phyloP scores from a whole-genome alignment of 2,113 vertebrate species.

The Stigmatopora argus region DNA sequence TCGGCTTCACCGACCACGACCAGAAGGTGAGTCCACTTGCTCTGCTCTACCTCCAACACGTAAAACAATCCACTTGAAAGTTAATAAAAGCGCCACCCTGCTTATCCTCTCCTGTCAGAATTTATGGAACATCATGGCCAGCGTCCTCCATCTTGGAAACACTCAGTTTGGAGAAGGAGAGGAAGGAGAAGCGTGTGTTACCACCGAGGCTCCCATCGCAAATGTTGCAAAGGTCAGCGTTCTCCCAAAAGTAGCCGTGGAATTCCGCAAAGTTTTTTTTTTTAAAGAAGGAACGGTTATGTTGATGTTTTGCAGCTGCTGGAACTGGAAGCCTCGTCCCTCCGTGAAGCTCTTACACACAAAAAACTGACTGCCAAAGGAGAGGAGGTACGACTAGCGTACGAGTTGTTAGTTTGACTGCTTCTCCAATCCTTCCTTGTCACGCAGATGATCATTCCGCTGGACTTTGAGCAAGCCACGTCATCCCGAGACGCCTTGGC shows the following conservation, averaged over 20 bases:
- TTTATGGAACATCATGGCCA: conserved; percentile 84
- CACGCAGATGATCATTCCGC: conserved; percentile 83
- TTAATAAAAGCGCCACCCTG: background rate
- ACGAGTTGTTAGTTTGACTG: background rate
- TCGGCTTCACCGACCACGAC: conserved; percentile 83
- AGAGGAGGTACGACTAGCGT: conserved; percentile 79
- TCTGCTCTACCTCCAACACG: too few relatives aligned
- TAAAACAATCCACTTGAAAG: background rate
- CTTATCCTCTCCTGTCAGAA: conserved; percentile 67
- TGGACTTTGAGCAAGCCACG: conserved; percentile 89
- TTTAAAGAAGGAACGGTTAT: conserved; percentile 27
- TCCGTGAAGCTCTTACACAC: conserved; percentile 85
- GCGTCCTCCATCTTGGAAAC: conserved; percentile 91
- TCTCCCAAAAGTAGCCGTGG: conserved; percentile 2
- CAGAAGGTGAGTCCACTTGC: conserved; percentile 77
- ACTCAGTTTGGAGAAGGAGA: conserved; percentile 87
- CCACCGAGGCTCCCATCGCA: conserved; percentile 83
- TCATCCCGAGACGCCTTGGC: conserved; percentile 85
- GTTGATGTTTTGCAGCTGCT: conserved; percentile 77
- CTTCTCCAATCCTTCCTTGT: background rate
- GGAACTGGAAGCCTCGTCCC: conserved; percentile 74
- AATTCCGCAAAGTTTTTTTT: background rate
- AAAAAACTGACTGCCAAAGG: conserved; percentile 96
- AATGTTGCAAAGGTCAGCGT: conserved; percentile 78
- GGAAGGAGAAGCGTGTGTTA: conserved; percentile 81